Percentiles rank a stretch among this genome's conserved stretches.
Evolutionary conservation across 2,797 vertebrate species (phyloP).

Genomic region (Lacerta viridis): DNA sequence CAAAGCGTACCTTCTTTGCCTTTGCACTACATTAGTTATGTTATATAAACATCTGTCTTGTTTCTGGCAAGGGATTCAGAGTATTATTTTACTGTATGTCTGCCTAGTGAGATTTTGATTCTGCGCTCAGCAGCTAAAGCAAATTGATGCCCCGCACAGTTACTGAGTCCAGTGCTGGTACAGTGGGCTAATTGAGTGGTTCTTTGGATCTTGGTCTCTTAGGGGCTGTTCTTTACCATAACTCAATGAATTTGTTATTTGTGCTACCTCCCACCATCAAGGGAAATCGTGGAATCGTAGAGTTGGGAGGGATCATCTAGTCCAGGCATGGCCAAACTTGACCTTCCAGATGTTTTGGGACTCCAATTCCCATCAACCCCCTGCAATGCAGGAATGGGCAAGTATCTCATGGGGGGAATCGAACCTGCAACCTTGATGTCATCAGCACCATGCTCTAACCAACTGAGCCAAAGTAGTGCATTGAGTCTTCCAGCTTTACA

Average conservation of each 20-base stretch:
- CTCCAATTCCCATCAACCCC: no score
- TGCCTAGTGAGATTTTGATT: neutral
- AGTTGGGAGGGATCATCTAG: no score
- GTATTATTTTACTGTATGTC: neutral
- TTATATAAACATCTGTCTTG: slow-evolving; percentile 17
- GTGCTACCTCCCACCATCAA: neutral
- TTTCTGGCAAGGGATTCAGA: neutral
- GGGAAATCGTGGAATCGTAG: no score
- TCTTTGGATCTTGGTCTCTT: neutral
- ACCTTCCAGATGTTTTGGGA: no score
- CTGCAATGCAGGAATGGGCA: no score
- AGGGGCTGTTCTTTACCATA: neutral
- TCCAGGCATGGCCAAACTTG: no score
- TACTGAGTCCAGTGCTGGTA: neutral
- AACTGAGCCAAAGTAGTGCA: neutral
- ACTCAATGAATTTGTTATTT: neutral
- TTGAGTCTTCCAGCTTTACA: neutral
- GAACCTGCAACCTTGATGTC: no score
- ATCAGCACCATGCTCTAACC: no score
- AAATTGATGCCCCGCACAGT: no score
- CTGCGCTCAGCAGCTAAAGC: no score
- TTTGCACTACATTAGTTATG: neutral
- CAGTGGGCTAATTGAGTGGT: neutral
- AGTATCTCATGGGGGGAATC: no score
- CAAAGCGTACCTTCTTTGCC: neutral